Evolutionary conservation across 1,140 invertebrate species (phyloP), one percentile per base, ranked within the genome.

Genomic region (Antheraea pernyi): DNA sequence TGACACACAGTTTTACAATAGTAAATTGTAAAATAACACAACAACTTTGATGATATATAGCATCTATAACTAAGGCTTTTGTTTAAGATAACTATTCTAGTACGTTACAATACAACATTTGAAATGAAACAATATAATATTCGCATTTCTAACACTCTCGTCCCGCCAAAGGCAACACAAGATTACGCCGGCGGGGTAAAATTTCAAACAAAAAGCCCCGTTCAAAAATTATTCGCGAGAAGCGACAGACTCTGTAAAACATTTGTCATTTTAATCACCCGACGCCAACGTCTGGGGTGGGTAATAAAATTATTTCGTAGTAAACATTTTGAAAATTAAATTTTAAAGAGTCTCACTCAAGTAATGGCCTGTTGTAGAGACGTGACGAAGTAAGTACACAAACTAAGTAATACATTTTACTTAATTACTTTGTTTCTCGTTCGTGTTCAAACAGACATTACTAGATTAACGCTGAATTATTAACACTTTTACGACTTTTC

Each of bases 291-390:
- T 77, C 72, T 81, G 73, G 48, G 79, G 75, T 79, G 46, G 79
- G 75, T 79, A 77, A 81, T 81, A 79, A 81, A 79, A 81, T 81
- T 79, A 81, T 81, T 81, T 81, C 65, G 68, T 72, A 77, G 75
- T 81, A 81, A 81, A 81, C 79, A 81, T 79, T 81, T 77, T 71
- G 77, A 72, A 75, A 79, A 79, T 81, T 81, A 81, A 79, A 81
- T 76, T 81, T 81, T 74, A 76, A 76, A 73, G 69, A 78, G 73
- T 75, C 72, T 69, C 74, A 72, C 69, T 70, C 66, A 60, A 68
- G 72, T 74, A 74, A 70, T 70, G 66, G 66, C 58, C 58, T 65
- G 66, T 74, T 68, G 65, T 70, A 65, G 68, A 36, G 69, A 64
- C 69, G 72, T 70, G 68, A 59, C 46, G 65, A 67, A 67, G 59